Evolutionary conservation across 2,888 invertebrate genomes (phyloP), one percentile per base, ranked within the genome.

Genomic region (Nomada ferruginata): DNA sequence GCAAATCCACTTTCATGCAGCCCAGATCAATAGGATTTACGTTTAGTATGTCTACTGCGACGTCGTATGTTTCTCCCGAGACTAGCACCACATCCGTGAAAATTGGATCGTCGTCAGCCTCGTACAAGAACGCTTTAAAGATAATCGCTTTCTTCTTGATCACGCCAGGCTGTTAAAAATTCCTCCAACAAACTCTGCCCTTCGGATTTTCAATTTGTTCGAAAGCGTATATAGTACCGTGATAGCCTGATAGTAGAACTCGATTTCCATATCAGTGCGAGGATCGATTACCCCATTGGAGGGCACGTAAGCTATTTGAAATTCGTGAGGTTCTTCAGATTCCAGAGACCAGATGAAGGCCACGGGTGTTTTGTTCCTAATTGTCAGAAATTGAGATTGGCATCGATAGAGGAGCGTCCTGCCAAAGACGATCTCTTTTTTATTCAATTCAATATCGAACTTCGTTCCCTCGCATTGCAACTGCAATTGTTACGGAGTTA

Each of bases 51-150:
- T 96, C 95, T 10, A 96, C 93, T 89, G 94, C 93, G 5, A 96
- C 95, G 86, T 96, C 95, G 72, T 95, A 95, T 68, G 95, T 95
- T 92, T 96, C 96, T 0, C 95, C 96, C 0, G 94, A 94, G 20
- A 96, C 84, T 60, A 83, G 89, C 42, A 95, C 86, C 4, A 89
- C 91, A 20, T 95, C 95, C 5, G 93, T 92, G 9, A 94, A 82
- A 92, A 95, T 93, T 0, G 95, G 94, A 1, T 95, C 82, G 94
- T 84, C 94, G 91, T 23, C 92, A 60, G 95, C 94, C 70, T 94
- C 94, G 81, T 95, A 93, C 94, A 95, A 85, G 64, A 90, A 91
- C 42, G 93, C 85, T 13, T 89, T 79, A 23, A 92, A 87, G 18
- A 3, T 77, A 20, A 90, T 29, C 4, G 65, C 47, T 55, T 44